Conservation (phyloP, 1,140 invertebrate genomes). For the Drosophila elegans region DNA sequence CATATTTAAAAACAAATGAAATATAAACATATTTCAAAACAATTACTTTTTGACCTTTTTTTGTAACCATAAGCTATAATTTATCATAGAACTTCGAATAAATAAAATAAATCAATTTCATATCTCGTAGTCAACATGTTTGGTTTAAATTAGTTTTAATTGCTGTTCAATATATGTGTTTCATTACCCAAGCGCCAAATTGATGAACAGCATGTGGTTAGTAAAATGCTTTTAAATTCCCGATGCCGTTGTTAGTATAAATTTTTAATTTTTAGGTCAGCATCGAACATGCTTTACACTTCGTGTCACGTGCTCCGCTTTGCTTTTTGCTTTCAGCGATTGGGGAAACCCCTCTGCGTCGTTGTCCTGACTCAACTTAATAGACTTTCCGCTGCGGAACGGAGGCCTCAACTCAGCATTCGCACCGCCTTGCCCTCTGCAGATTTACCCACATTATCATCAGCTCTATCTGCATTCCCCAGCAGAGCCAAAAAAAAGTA, state of each 20-base stretch:
- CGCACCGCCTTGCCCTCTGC: background rate
- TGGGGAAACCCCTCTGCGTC: conserved; percentile 4
- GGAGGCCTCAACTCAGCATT: background rate
- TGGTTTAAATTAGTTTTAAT: background rate
- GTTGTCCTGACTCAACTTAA: conserved; percentile 30
- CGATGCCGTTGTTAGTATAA: background rate
- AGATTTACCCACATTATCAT: conserved; percentile 5
- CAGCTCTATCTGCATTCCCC: background rate
- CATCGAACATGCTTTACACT: background rate
- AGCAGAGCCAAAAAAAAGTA: background rate
- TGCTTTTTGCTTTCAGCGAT: background rate
- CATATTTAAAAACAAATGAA: too few species aligned
- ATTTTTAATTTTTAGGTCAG: conserved; percentile 5
- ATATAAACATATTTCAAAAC: too few species aligned
- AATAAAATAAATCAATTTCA: too few species aligned
- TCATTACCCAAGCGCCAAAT: background rate
- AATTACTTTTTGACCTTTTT: too few species aligned
- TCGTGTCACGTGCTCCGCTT: background rate
- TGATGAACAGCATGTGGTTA: background rate
- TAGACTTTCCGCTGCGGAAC: conserved; percentile 26
- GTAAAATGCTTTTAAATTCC: background rate
- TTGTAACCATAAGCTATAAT: too few species aligned
- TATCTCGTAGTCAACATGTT: too few species aligned
- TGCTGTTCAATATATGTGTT: background rate
- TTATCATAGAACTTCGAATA: too few species aligned